Conservation (phyloP, 2,888 invertebrate genomes). For the Philonicus albiceps region DNA sequence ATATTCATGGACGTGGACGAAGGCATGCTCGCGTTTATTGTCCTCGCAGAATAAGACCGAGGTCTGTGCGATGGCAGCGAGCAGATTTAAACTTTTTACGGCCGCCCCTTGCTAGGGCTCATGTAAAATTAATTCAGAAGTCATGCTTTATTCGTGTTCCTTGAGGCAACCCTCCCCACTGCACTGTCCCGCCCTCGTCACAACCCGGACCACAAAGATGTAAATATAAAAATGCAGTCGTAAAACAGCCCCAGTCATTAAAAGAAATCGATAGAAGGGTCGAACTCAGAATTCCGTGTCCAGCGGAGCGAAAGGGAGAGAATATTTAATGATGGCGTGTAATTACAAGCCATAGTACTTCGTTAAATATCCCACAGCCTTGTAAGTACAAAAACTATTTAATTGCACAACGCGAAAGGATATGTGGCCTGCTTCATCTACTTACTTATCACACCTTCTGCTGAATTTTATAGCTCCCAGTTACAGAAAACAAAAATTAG, state of each 20-base stretch:
- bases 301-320: neutral
- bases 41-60: neutral
- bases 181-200: neutral
- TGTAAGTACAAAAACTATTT: neutral
- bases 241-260: neutral
- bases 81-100: neutral
- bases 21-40: neutral
- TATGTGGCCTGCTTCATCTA: neutral
- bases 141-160: neutral
- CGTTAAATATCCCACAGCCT: neutral
- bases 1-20: neutral
- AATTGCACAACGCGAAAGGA: neutral
- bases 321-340: neutral
- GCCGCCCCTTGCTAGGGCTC: neutral
- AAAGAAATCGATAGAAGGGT: neutral
- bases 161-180: neutral
- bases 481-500: neutral
- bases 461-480: neutral
- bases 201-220: neutral
- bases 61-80: neutral
- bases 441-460: neutral
- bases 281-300: neutral
- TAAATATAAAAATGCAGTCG: neutral
- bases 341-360: neutral
- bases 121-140: neutral